A percentile compares a stretch with the other conserved stretches of the same genome.
Conservation (phyloP, 2,888 invertebrate genomes). For the Agrypnus murinus region DNA sequence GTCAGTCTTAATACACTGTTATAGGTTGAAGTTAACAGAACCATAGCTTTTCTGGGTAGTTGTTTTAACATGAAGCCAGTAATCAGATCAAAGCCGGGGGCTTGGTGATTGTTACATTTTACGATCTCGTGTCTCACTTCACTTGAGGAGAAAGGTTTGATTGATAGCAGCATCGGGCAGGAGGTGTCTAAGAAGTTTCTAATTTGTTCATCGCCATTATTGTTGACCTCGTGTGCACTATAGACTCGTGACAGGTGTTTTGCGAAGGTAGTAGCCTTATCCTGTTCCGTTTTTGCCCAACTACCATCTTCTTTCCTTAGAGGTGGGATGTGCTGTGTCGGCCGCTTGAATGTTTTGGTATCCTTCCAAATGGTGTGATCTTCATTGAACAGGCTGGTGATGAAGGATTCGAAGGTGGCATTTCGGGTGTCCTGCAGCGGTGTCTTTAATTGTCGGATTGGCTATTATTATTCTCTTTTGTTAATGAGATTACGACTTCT, state of each 20-base stretch:
- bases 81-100: conserved; percentile 20
- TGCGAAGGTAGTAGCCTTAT: too few species aligned
- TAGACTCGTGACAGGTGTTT: neutral
- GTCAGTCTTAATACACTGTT: conserved; percentile 16
- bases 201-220: neutral
- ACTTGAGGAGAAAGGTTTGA: neutral
- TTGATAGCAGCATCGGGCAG: conserved; percentile 1
- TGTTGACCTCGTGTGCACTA: neutral
- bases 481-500: too few species aligned
- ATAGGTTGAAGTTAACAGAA: conserved; percentile 5
- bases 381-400: too few species aligned
- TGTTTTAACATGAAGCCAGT: conserved; percentile 1
- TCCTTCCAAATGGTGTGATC: too few species aligned
- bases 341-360: too few species aligned
- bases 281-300: too few species aligned
- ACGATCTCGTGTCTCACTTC: conserved; percentile 17
- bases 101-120: conserved; percentile 12
- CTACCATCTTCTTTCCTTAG: too few species aligned
- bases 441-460: too few species aligned
- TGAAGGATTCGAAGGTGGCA: too few species aligned
- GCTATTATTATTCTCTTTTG: too few species aligned
- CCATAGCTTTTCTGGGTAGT: conserved; percentile 27
- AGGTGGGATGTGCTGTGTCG: too few species aligned
- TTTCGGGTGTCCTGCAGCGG: too few species aligned
- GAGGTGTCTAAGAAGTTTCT: neutral